These are phyloP conservation scores for Rhopalosiphum nymphaeae DNA, from an alignment of 2,888 invertebrate species.

Conservation along the genomic window DNA sequence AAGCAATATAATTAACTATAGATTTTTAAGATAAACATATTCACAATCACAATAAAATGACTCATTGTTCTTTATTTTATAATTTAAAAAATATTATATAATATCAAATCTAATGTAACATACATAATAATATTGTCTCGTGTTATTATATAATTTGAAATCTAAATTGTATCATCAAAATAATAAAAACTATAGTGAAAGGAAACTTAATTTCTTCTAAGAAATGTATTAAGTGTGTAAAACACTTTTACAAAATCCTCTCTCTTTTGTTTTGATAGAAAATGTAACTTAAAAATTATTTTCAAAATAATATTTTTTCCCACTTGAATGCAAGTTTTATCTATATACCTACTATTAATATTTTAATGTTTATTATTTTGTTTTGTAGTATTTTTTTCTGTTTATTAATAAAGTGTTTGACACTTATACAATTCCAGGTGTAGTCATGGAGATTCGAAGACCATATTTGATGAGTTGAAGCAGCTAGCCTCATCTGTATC, in stretches of 20 bases:
- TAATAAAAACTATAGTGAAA: conserved; percentile 25
- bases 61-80: not conserved
- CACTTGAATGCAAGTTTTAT: not conserved
- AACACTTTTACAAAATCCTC: not conserved
- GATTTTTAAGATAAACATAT: not conserved
- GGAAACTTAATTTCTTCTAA: conserved; percentile 22
- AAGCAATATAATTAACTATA: not conserved
- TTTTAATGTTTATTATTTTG: not conserved
- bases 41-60: not conserved
- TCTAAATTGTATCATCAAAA: not conserved
- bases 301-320: not conserved
- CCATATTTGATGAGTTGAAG: conserved; percentile 81
- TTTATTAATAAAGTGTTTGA: too few relatives aligned
- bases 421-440: conserved; percentile 76
- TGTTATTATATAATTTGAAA: not conserved
- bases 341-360: not conserved
- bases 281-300: not conserved
- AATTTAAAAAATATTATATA: not conserved
- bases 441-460: conserved; percentile 88
- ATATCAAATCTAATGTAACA: not conserved
- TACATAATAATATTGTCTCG: not conserved
- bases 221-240: conserved; percentile 9
- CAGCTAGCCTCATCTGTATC: conserved; percentile 78
- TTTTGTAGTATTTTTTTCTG: not conserved
- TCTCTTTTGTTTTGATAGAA: not conserved